phyloP scores from a whole-genome alignment of 2,888 invertebrate species.

The Phyllotreta striolata region DNA sequence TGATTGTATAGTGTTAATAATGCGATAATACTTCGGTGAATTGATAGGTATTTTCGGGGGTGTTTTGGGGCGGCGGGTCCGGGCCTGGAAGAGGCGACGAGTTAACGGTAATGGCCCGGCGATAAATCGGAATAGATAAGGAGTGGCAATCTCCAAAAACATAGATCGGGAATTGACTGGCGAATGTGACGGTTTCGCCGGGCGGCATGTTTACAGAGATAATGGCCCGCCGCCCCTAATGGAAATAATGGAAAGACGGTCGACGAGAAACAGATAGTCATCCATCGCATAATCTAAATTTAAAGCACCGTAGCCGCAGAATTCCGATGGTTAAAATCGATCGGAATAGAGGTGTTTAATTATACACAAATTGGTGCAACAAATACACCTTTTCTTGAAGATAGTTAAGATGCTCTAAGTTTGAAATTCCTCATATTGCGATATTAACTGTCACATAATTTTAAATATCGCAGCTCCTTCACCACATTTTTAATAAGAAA shows the following conservation, averaged over 20 bases:
- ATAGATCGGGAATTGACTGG: constrained; percentile 31
- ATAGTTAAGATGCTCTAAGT: no score
- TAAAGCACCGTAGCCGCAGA: no score
- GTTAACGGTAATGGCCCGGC: constrained; percentile 19
- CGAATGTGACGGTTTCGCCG: constrained; percentile 24
- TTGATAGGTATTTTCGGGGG: neutral
- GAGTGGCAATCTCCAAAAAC: constrained; percentile 30
- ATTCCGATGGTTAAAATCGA: no score
- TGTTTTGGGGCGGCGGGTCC: neutral
- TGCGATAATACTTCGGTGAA: neutral
- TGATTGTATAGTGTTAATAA: no score
- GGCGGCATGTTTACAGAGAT: constrained; percentile 30
- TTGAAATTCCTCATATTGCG: no score
- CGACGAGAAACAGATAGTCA: constrained; percentile 1
- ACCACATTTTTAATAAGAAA: no score
- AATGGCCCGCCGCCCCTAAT: constrained; percentile 21
- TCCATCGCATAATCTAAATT: no score
- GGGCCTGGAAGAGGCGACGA: constrained; percentile 5
- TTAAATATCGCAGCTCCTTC: no score
- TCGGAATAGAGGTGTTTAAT: no score
- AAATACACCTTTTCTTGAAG: no score
- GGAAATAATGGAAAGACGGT: constrained; percentile 16
- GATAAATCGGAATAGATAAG: constrained; percentile 30
- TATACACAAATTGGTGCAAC: no score
- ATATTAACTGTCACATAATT: no score